Evolutionary conservation across 2,888 invertebrate genomes (phyloP).

Genomic region (Drosophila borealis): DNA sequence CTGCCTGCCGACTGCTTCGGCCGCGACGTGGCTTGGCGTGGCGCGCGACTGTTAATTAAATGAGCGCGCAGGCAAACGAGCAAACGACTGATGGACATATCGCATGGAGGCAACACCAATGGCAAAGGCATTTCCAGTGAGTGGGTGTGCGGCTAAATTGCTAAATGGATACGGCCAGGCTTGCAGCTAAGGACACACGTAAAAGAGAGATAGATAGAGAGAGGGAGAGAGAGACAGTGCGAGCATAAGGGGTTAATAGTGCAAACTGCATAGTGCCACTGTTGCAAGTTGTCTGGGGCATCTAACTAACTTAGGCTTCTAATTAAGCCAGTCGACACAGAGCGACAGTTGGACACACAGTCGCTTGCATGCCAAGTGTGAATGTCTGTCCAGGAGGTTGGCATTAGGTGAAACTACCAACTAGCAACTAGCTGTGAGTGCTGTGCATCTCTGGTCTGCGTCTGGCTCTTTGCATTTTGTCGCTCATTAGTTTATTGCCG

Average conservation of each 20-base stretch:
- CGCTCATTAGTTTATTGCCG: slow-evolving; percentile 80
- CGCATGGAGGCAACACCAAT: slow-evolving; percentile 48
- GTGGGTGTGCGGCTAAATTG: slow-evolving; percentile 82
- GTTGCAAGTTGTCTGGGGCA: slow-evolving; percentile 52
- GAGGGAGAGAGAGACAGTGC: slow-evolving; percentile 7
- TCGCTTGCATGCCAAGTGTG: slow-evolving; percentile 69
- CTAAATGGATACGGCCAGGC: slow-evolving; percentile 77
- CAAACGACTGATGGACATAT: slow-evolving; percentile 82
- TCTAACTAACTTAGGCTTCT: slow-evolving; percentile 73
- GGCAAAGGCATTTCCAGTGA: slow-evolving; percentile 52
- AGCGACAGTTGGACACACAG: slow-evolving; percentile 34
- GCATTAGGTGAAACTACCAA: too few relatives aligned
- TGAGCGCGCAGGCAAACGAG: slow-evolving; percentile 82
- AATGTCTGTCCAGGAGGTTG: slow-evolving; percentile 41
- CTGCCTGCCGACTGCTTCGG: slow-evolving; percentile 4
- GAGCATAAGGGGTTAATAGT: slow-evolving; percentile 77
- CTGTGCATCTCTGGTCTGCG: slow-evolving; percentile 22
- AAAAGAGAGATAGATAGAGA: slow-evolving; percentile 16
- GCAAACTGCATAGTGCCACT: slow-evolving; percentile 76
- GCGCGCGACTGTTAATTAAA: slow-evolving; percentile 83
- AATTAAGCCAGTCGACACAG: slow-evolving; percentile 61
- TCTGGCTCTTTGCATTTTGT: slow-evolving; percentile 74
- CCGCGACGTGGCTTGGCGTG: slow-evolving; percentile 58
- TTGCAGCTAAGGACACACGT: slow-evolving; percentile 69
- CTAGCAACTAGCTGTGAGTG: slow-evolving; percentile 9